phyloP scores from a whole-genome alignment of 2,113 vertebrate species.

The Pituophis catenifer region DNA sequence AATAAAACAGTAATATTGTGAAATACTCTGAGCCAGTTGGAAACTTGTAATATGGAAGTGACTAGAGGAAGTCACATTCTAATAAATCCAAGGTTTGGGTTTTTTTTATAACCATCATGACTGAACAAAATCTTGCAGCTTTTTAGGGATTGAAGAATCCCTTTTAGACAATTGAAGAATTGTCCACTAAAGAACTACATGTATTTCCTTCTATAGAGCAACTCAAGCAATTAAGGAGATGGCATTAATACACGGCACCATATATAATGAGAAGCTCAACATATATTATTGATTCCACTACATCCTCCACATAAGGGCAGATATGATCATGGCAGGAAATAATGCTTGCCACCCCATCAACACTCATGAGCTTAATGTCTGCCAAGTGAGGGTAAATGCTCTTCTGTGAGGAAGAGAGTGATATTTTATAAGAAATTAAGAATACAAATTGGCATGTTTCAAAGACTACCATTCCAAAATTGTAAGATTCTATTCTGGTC shows the following conservation, averaged over 20 bases:
- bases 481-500: not conserved
- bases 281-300: not conserved
- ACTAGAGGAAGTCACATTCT: not conserved
- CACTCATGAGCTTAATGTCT: not conserved
- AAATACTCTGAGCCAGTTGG: not conserved
- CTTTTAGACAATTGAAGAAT: too few relatives aligned
- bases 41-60: not conserved
- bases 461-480: not conserved
- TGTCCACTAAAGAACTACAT: not conserved
- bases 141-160: too few relatives aligned
- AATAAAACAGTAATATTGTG: not conserved
- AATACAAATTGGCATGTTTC: not conserved
- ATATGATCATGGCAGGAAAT: not conserved
- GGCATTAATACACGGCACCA: not conserved
- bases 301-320: not conserved
- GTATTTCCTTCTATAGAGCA: not conserved
- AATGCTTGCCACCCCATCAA: not conserved
- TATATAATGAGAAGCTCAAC: not conserved
- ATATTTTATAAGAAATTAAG: not conserved
- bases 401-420: not conserved
- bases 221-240: not conserved
- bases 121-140: not conserved
- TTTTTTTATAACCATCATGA: not conserved
- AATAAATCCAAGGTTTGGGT: not conserved
- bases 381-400: not conserved